phyloP scores from a whole-genome alignment of 35 echinoderm and acorn worm genomes.

The Acanthaster planci region DNA sequence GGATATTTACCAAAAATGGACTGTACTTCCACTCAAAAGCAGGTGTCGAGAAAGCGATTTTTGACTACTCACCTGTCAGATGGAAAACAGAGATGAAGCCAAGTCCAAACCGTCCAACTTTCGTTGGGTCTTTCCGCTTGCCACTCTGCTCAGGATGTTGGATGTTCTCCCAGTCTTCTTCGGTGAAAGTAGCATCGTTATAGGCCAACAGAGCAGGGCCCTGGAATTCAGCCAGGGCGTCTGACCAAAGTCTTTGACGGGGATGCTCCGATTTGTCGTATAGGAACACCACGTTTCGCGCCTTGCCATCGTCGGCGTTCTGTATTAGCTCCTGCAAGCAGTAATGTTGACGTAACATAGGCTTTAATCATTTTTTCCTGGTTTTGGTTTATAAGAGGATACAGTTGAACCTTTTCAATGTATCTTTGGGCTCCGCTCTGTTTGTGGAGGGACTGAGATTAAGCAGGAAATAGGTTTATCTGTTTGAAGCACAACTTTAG shows the following conservation, averaged over 20 bases:
- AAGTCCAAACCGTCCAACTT: slow-evolving; percentile 78
- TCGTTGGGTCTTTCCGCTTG: slow-evolving; percentile 59
- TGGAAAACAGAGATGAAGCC: slow-evolving; percentile 84
- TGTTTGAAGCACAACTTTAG: neutral
- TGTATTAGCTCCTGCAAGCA: slow-evolving; percentile 45
- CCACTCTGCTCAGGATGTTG: slow-evolving; percentile 59
- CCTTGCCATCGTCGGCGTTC: slow-evolving; percentile 62
- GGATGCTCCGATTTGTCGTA: slow-evolving; percentile 33
- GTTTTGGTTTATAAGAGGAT: no score
- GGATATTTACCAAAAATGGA: no score
- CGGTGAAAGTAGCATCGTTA: slow-evolving; percentile 65
- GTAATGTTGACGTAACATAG: neutral
- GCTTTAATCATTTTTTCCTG: no score
- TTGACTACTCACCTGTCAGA: slow-evolving; percentile 56
- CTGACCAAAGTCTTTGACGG: neutral
- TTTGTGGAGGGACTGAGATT: neutral
- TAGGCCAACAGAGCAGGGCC: slow-evolving; percentile 71
- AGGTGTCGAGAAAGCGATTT: neutral
- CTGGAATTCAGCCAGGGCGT: slow-evolving; percentile 11
- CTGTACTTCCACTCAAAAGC: no score
- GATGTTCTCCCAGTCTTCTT: slow-evolving; percentile 69
- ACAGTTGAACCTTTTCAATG: neutral
- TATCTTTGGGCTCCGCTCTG: neutral
- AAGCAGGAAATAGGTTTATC: neutral
- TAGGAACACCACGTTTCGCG: slow-evolving; percentile 48